A percentile compares a stretch with the other conserved stretches of the same genome.
Conservation (phyloP, 2,113 vertebrate species). For the Otocyon megalotis region DNA sequence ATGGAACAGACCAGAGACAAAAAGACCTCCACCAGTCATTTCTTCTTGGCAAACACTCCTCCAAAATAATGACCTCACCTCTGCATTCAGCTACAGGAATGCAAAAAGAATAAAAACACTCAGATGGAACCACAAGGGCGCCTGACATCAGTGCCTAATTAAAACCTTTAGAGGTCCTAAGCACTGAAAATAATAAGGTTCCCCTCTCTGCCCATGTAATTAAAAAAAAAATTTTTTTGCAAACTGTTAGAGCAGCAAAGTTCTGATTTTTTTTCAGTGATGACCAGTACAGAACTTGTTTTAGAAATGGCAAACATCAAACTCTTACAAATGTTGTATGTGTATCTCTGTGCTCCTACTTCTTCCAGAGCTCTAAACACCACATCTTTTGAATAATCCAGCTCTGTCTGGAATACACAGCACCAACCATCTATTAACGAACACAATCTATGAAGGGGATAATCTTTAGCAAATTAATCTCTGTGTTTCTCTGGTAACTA, state of each 20-base stretch:
- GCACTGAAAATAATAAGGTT: constrained; percentile 61
- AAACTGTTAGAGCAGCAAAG: constrained; percentile 32
- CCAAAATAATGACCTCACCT: constrained; percentile 71
- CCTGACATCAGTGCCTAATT: constrained; percentile 67
- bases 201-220: background rate
- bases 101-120: constrained; percentile 64
- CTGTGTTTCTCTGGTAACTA: constrained; percentile 62
- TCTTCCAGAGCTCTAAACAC: background rate
- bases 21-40: constrained; percentile 37
- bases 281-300: constrained; percentile 2
- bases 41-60: constrained; percentile 50
- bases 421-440: constrained; percentile 21
- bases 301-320: constrained; percentile 45
- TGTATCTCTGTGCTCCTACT: background rate
- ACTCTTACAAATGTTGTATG: background rate
- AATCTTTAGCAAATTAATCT: constrained; percentile 57
- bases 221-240: background rate
- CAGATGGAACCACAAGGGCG: constrained; percentile 42
- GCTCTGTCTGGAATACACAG: background rate
- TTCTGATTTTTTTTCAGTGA: background rate
- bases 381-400: background rate
- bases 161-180: constrained; percentile 56
- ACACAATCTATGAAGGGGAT: background rate
- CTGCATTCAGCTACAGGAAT: constrained; percentile 58
- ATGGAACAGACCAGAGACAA: constrained; percentile 26